Evolutionary conservation across 1,140 invertebrate species (phyloP), one percentile per base, ranked within the genome.

Genomic region (Saccostrea glomerata): DNA sequence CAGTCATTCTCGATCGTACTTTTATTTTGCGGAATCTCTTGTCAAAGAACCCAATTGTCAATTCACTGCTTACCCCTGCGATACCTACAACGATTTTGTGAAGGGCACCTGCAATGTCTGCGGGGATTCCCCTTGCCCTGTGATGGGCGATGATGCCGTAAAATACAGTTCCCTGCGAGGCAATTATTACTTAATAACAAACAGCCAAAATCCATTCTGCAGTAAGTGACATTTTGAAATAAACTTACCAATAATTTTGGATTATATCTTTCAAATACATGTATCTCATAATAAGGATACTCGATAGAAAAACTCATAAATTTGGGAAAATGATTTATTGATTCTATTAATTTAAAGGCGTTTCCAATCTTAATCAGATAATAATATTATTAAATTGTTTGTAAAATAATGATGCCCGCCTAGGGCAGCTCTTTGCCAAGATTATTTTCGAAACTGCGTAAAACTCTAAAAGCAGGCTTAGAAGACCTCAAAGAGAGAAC

Each of bases 91-190:
- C 85, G 96, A 96, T 92, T 98, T 97, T 93, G 94, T 96, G 85
- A 96, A 95, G 56, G 97, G 97, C 9, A 96, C 96, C 60, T 98
- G 98, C 94, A 82, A 66, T 20, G 55, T 55, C 0, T 97, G 97
- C 17, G 98, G 97, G 93, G 97, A 97, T 87, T 96, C 96, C 9
- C 94, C 95, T 4, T 98, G 98, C 94, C 93, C 97, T 1, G 95
- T 97, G 2, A 98, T 98, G 97, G 98, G 98, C 58, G 97, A 98
- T 95, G 98, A 98, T 94, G 97, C 92, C 63, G 86, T 90, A 84
- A 25, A 82, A 17, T 90, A 98, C 94, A 47, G 47, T 7, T 20
- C 82, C 23, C 55, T 47, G 30, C 90, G 90, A 77, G 91, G 91
- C 5, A 88, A 86, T 20, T 88, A 88, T 25, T 91, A 91, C 66